Evolutionary conservation across 2,113 vertebrate species (phyloP).

Genomic region (Neopipo cinnamomea): DNA sequence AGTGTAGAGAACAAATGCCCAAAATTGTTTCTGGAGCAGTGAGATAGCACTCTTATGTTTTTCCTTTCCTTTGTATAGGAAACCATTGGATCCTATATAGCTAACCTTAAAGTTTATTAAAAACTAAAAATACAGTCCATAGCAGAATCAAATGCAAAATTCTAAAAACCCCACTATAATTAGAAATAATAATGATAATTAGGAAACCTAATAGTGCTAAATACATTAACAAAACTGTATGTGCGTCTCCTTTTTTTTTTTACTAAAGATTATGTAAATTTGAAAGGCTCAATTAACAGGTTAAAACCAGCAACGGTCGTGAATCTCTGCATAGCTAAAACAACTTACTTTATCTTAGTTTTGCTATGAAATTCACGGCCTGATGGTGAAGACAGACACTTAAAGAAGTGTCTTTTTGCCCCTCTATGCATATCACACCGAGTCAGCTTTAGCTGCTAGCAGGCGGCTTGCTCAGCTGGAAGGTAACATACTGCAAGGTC

Average conservation of each 20-base stretch:
- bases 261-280: background rate
- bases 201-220: background rate
- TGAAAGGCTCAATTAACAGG: background rate
- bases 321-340: background rate
- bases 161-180: background rate
- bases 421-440: background rate
- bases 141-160: background rate
- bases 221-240: background rate
- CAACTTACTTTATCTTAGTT: background rate
- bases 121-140: background rate
- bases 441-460: background rate
- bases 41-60: background rate
- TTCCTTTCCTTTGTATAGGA: background rate
- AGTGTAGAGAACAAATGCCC: background rate
- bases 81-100: background rate
- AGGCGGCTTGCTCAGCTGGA: background rate
- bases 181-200: background rate
- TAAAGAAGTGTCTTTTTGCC: background rate
- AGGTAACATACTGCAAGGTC: background rate
- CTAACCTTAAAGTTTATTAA: background rate
- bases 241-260: background rate
- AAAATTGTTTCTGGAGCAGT: background rate
- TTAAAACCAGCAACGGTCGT: background rate
- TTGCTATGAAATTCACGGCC: background rate
- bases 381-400: background rate